Evolutionary conservation across 1,140 invertebrate genomes (phyloP), one percentile per base, ranked within the genome.

Genomic region (Bactericera cockerelli): DNA sequence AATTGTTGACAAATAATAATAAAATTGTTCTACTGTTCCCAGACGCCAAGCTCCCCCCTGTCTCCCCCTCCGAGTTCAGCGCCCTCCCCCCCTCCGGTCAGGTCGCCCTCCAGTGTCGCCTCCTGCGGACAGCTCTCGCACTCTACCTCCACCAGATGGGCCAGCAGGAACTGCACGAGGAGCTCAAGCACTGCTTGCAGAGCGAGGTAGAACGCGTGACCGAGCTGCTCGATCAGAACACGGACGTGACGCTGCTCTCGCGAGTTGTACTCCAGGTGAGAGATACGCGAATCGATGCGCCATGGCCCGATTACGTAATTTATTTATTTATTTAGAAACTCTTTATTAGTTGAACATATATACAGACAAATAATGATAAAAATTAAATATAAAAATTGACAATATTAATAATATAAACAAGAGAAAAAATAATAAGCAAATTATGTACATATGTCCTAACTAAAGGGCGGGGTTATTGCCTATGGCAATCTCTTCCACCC

Each of bases 121-220:
- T 67, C 13, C 56, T 67, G 21, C 58, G 66, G 21, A 53, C 59
- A 26, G 65, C 66, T 10, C 57, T 67, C 8, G 58, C 56, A 16
- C 59, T 61, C n/a, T 67, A 67, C 39, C 61, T 66, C 36, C 61
- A 60, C 33, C 62, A 64, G 33, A 56, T 67, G 55, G 62, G 60
- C 2, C 57, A 60, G 16, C 61, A 67, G 26, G 64, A 66, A 56
- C 59, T 64, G 4, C 59, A 66, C 49, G 49, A 39, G 3, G 62
- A 67, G 57, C 16, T 67, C 11, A 64, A 65, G 62, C 62, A 59
- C 22, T 64, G 66, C 58, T 55, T 67, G 1, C 59, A 61, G 21
- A 54, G 31, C 8, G 63, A 66, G 57, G 63, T 63, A 25, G 56
- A 61, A 36, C 61, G 62, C 59, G 61, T 67, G 26, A 59, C 65